Evolutionary conservation across 2,797 vertebrate species (phyloP).

Genomic region (Myotis daubentonii): DNA sequence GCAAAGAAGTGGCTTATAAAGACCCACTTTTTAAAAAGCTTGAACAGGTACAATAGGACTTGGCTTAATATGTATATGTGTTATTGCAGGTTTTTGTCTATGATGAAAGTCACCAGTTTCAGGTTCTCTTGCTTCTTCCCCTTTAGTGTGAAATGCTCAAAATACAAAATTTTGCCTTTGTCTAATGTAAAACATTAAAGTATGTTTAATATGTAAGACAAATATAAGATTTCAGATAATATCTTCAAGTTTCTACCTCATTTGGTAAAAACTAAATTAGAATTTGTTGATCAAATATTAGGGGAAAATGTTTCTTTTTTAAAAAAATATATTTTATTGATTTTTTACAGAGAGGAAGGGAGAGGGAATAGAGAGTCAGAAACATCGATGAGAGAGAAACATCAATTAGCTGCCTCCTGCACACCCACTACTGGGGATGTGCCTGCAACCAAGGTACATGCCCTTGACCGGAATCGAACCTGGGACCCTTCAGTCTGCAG

Average conservation of each 20-base stretch:
- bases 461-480: too few relatives aligned
- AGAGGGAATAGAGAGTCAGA: too few relatives aligned
- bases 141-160: conserved; percentile 17
- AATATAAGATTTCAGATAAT: background rate
- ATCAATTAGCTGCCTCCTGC: too few relatives aligned
- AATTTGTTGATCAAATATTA: conserved; percentile 18
- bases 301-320: background rate
- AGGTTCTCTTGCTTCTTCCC: background rate
- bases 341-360: too few relatives aligned
- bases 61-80: background rate
- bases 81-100: conserved; percentile 14
- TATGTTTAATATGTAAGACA: conserved; percentile 22
- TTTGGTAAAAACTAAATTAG: conserved; percentile 49
- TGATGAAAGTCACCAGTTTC: background rate
- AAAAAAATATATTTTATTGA: too few relatives aligned
- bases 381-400: too few relatives aligned
- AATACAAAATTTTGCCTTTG: conserved; percentile 10
- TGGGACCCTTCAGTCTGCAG: too few relatives aligned
- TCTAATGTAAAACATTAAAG: conserved; percentile 35
- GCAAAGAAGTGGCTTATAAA: conserved; percentile 77
- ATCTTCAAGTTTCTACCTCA: conserved; percentile 40
- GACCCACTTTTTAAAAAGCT: conserved; percentile 89
- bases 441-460: too few relatives aligned
- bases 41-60: conserved; percentile 89
- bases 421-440: too few relatives aligned